Evolutionary conservation across 2,113 vertebrate genomes (phyloP).

Genomic region (Cathartes aura): DNA sequence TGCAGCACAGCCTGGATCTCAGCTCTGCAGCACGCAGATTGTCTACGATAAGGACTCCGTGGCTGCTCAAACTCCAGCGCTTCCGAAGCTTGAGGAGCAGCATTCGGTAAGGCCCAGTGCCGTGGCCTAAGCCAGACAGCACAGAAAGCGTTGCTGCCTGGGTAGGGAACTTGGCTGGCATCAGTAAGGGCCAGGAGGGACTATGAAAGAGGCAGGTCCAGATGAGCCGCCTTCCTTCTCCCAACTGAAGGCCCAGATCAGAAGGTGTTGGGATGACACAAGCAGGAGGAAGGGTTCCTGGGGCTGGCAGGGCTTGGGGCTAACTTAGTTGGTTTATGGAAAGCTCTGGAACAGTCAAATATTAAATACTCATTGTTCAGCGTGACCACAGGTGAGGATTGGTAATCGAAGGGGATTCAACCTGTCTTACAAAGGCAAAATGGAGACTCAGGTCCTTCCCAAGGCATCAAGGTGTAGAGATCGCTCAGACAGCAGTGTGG

Average conservation of each 20-base stretch:
- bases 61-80: background rate
- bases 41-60: fast-evolving
- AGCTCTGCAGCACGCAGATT: background rate
- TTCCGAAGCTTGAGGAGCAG: background rate
- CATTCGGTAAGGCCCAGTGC: fast-evolving
- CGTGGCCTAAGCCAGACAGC: no score
- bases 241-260: background rate
- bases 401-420: background rate
- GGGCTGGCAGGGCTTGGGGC: background rate
- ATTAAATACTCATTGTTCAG: background rate
- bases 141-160: background rate
- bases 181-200: no score
- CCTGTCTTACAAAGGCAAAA: background rate
- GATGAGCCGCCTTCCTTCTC: background rate
- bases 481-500: background rate
- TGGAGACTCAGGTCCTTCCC: background rate
- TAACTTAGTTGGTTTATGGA: background rate
- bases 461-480: background rate
- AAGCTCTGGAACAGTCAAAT: background rate
- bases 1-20: background rate
- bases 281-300: background rate
- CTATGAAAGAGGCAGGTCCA: background rate
- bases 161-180: background rate
- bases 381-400: background rate
- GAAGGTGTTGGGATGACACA: background rate